These are phyloP conservation scores for Phalacrocorax aristotelis DNA, from an alignment of 2,113 vertebrate genomes.

Conservation along the genomic window DNA sequence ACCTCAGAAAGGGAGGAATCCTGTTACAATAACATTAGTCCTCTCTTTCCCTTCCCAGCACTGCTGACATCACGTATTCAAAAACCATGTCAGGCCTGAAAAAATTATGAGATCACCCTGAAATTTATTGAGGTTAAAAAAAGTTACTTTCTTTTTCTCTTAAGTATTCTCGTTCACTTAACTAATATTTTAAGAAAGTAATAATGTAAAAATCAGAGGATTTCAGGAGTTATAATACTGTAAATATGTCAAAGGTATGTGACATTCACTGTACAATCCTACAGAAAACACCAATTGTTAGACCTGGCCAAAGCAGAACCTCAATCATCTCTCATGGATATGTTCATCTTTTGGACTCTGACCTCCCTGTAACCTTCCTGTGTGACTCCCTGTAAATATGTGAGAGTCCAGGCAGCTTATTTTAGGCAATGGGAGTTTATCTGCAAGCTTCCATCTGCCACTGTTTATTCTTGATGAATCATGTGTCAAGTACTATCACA, in stretches of 20 bases:
- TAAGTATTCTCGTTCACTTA: not conserved
- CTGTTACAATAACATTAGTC: not conserved
- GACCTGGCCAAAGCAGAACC: not conserved
- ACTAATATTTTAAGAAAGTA: not conserved
- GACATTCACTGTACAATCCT: not conserved
- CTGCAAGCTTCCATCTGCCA: conserved; percentile 1
- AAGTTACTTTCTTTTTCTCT: not conserved
- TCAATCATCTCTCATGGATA: not conserved
- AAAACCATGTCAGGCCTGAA: not conserved
- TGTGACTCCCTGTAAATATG: not conserved
- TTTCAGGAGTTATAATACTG: not conserved
- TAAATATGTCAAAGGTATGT: not conserved
- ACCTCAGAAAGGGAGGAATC: not conserved
- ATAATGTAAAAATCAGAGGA: not conserved
- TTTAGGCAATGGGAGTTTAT: not conserved
- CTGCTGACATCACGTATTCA: not conserved
- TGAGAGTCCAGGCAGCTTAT: not conserved
- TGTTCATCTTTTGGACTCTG: not conserved
- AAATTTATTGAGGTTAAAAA: not conserved
- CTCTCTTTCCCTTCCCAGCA: not conserved
- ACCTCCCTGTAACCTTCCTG: not conserved
- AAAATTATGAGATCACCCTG: not conserved
- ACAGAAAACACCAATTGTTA: not conserved
- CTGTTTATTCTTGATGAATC: conserved; percentile 4
- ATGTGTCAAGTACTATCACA: not conserved